Evolutionary conservation across 30 jellyfish, hydroid and myxozoan genomes (phyloP).

Genomic region (Cassiopea xamachana): DNA sequence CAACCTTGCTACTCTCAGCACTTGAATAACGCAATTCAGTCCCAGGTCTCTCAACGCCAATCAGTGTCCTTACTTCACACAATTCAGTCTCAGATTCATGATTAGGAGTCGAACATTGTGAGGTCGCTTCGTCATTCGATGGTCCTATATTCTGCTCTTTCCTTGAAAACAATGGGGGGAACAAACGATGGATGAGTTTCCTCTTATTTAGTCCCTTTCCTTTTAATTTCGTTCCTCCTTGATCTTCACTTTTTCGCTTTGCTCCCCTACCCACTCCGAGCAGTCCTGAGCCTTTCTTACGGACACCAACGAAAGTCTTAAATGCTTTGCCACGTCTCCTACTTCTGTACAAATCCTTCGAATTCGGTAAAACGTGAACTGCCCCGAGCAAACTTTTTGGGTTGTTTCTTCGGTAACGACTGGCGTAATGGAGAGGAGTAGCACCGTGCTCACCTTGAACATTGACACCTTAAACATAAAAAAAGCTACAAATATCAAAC

Average conservation of each 20-base stretch:
- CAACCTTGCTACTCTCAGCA: slow-evolving; percentile 17
- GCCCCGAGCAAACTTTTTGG: slow-evolving; percentile 18
- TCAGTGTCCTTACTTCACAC: slow-evolving; percentile 39
- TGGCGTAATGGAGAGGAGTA: slow-evolving; percentile 97
- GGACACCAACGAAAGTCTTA: slow-evolving; percentile 52
- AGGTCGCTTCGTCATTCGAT: background rate
- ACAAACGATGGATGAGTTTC: slow-evolving; percentile 36
- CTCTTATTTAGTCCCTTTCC: background rate
- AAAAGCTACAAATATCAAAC: background rate
- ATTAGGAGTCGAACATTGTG: slow-evolving; percentile 26
- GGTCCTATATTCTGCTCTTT: background rate
- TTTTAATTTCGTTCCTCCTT: slow-evolving; percentile 4
- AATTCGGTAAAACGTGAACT: slow-evolving; percentile 8
- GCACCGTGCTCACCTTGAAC: slow-evolving; percentile 96
- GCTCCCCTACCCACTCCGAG: slow-evolving; percentile 46
- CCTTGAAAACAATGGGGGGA: slow-evolving; percentile 32
- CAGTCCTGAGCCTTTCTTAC: slow-evolving; percentile 38
- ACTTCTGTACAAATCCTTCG: slow-evolving; percentile 19
- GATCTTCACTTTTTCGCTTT: slow-evolving; percentile 39
- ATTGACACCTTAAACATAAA: slow-evolving; percentile 68
- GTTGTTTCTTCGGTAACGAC: slow-evolving; percentile 74
- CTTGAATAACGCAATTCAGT: background rate
- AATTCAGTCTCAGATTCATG: slow-evolving; percentile 14
- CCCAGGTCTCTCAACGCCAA: slow-evolving; percentile 18
- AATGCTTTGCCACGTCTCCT: slow-evolving; percentile 55